These are phyloP conservation scores for Nothura maculosa DNA, from an alignment of 2,797 vertebrate species.

Conservation along the genomic window DNA sequence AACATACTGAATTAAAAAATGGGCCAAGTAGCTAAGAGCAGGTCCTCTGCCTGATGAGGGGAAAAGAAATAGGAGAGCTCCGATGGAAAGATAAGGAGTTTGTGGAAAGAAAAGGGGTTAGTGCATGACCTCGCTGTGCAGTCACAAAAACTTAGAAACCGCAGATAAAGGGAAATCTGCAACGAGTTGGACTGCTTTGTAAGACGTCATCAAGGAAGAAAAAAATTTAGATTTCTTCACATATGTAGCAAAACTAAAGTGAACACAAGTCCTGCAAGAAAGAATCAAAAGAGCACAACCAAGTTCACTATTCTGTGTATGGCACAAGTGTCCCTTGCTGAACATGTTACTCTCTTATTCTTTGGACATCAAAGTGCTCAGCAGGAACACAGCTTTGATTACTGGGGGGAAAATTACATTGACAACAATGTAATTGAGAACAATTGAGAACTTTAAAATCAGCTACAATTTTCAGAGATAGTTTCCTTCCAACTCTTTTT, in stretches of 20 bases:
- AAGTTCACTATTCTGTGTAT: neutral
- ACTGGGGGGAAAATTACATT: neutral
- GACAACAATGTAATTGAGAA: neutral
- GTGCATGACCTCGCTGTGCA: neutral
- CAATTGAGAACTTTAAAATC: neutral
- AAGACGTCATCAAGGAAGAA: neutral
- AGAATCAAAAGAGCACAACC: neutral
- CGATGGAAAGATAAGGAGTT: neutral
- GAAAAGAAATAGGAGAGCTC: neutral
- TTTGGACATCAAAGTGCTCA: neutral
- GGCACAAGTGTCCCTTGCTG: neutral
- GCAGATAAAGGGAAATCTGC: neutral
- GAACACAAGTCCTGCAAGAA: neutral
- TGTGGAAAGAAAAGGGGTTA: neutral
- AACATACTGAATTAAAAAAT: neutral
- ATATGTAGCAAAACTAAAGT: neutral
- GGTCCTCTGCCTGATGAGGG: neutral
- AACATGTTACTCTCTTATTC: neutral
- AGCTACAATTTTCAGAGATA: neutral
- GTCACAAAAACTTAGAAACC: too few relatives aligned
- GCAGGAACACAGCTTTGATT: neutral
- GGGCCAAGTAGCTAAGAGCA: neutral
- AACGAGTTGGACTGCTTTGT: neutral
- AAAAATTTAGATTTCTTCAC: neutral
- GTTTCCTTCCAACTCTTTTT: conserved; percentile 2